Evolutionary conservation across 2,888 invertebrate genomes (phyloP).

Genomic region (Zygaena filipendulae): DNA sequence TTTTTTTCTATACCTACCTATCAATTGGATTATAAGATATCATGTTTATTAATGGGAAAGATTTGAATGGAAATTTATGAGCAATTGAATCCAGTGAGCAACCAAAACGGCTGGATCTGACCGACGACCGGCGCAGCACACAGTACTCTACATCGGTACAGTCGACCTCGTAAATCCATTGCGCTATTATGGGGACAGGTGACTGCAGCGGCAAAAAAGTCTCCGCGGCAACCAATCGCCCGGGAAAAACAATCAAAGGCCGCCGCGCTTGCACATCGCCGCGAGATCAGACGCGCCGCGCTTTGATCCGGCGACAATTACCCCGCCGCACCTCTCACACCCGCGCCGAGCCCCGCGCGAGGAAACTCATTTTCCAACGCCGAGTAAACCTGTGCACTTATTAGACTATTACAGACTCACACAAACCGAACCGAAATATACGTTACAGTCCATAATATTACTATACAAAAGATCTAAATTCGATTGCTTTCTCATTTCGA

Average conservation of each 20-base stretch:
- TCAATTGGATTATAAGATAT: too few relatives aligned
- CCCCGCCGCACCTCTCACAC: too few relatives aligned
- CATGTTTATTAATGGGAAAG: too few relatives aligned
- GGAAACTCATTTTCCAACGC: slow-evolving; percentile 66
- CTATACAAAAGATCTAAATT: too few relatives aligned
- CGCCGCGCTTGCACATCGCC: slow-evolving; percentile 28
- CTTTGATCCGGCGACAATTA: slow-evolving; percentile 52
- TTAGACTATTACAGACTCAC: slow-evolving; percentile 33
- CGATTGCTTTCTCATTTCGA: too few relatives aligned
- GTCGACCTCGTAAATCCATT: slow-evolving; percentile 44
- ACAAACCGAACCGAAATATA: too few relatives aligned
- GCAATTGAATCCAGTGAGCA: too few relatives aligned
- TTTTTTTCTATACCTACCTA: too few relatives aligned
- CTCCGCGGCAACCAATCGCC: slow-evolving; percentile 34
- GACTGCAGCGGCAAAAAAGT: slow-evolving; percentile 25
- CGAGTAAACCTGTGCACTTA: slow-evolving; percentile 54
- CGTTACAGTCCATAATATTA: too few relatives aligned
- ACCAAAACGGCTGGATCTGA: too few relatives aligned
- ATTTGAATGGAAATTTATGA: too few relatives aligned
- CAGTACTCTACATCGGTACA: slow-evolving; percentile 4
- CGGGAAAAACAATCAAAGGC: slow-evolving; percentile 62
- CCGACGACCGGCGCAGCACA: too few relatives aligned
- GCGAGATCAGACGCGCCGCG: slow-evolving; percentile 35
- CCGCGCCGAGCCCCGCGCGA: slow-evolving; percentile 26
- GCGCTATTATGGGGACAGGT: slow-evolving; percentile 39